These are phyloP conservation scores for Cheirogaleus medius DNA, from an alignment of 2,113 vertebrate species.

Conservation along the genomic window DNA sequence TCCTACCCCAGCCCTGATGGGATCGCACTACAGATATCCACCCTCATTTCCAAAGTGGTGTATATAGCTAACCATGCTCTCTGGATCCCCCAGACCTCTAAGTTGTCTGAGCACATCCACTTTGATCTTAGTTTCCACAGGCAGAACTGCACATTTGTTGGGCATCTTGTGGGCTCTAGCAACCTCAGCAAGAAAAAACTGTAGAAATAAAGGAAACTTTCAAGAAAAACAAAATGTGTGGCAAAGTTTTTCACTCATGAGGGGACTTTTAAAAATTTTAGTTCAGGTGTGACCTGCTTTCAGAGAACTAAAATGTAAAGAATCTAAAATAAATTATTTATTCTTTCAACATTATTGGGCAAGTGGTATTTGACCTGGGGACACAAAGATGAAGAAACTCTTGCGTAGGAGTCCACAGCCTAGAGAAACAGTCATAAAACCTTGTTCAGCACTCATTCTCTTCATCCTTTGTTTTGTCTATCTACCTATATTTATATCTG, in stretches of 20 bases:
- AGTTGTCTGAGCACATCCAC: background rate
- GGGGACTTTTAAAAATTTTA: background rate
- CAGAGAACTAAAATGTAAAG: background rate
- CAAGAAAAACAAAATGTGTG: background rate
- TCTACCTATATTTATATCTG: background rate
- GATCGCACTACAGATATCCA: background rate
- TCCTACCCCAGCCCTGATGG: no score
- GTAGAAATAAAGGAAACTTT: background rate
- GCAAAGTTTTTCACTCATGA: background rate
- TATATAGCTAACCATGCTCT: background rate
- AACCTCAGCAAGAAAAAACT: background rate
- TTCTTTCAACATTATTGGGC: background rate
- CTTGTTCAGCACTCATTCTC: background rate
- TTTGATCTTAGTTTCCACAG: background rate
- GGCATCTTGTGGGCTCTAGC: background rate
- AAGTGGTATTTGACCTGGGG: background rate
- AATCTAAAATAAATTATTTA: background rate
- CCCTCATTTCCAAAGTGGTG: background rate
- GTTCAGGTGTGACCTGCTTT: background rate
- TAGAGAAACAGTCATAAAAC: background rate
- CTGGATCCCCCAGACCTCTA: background rate
- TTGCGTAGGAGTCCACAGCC: background rate
- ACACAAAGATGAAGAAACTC: background rate
- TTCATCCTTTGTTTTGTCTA: background rate
- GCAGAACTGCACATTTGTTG: background rate